A percentile compares a stretch with the other conserved stretches of the same genome.
Evolutionary conservation across 2,113 vertebrate genomes (phyloP).

Genomic region (Phasianus colchicus): DNA sequence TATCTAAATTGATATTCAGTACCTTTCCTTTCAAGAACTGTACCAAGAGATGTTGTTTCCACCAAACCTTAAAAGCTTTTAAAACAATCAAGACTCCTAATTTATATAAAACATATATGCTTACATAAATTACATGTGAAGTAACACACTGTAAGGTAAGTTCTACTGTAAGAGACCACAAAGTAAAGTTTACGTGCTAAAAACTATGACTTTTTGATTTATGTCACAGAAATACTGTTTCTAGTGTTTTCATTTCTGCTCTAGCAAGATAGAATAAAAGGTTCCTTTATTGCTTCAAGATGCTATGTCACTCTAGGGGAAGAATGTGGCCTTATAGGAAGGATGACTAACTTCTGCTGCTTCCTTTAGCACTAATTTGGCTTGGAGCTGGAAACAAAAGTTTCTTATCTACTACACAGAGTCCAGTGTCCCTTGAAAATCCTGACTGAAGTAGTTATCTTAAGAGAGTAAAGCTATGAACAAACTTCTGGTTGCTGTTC

Average conservation of each 20-base stretch:
- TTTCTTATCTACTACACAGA: neutral
- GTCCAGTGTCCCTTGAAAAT: neutral
- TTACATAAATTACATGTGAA: neutral
- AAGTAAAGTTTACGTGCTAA: neutral
- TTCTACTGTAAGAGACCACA: neutral
- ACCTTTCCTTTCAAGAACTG: neutral
- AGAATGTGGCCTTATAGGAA: neutral
- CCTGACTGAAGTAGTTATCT: neutral
- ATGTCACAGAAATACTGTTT: neutral
- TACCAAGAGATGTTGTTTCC: neutral
- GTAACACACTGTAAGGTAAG: neutral
- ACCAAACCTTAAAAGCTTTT: neutral
- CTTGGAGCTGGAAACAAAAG: neutral
- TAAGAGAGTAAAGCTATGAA: neutral
- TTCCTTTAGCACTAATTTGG: neutral
- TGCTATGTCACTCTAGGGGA: accelerated
- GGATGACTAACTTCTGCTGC: neutral
- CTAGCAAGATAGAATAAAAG: neutral
- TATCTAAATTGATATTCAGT: neutral
- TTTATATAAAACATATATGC: neutral
- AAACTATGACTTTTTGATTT: neutral
- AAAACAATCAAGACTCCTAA: neutral
- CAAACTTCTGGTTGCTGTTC: neutral
- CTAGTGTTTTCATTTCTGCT: neutral
- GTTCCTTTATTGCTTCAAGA: neutral